Percentiles rank a stretch among this genome's conserved stretches.
phyloP scores from a whole-genome alignment of 1,140 invertebrate genomes.

The Drosophila grimshawi region DNA sequence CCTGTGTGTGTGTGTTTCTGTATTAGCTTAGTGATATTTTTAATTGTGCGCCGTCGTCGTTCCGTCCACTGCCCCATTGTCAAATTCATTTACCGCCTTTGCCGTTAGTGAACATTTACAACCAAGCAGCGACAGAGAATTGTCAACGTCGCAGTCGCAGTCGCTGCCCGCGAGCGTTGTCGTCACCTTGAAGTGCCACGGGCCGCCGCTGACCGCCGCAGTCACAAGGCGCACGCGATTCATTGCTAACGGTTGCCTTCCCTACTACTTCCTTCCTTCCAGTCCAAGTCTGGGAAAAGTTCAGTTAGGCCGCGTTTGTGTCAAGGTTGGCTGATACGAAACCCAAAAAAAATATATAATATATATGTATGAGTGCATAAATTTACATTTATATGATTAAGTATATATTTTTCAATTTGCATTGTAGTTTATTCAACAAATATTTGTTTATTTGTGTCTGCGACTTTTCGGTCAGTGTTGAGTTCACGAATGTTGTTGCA shows the following conservation, averaged over 20 bases:
- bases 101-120: slow-evolving; percentile 42
- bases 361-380: background rate
- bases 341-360: slow-evolving; percentile 1
- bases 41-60: slow-evolving; percentile 37
- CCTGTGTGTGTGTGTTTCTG: background rate
- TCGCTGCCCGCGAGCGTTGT: slow-evolving; percentile 21
- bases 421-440: background rate
- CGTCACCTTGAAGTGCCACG: slow-evolving; percentile 49
- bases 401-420: slow-evolving; percentile 6
- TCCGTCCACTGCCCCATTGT: slow-evolving; percentile 13
- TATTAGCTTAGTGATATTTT: slow-evolving; percentile 55
- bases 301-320: slow-evolving; percentile 19
- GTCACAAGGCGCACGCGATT: slow-evolving; percentile 45
- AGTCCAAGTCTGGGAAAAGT: slow-evolving; percentile 23
- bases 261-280: slow-evolving; percentile 3
- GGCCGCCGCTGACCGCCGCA: slow-evolving; percentile 20
- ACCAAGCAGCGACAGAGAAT: slow-evolving; percentile 21
- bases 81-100: slow-evolving; percentile 45
- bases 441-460: slow-evolving; percentile 22
- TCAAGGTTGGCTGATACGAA: slow-evolving; percentile 38
- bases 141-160: slow-evolving; percentile 13
- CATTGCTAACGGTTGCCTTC: slow-evolving; percentile 28
- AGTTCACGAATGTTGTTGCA: slow-evolving; percentile 38
- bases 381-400: slow-evolving; percentile 5
- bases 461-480: slow-evolving; percentile 1